Base-by-base conservation (phyloP, 2,888 invertebrate species). In the Thalpophila matura region DNA sequence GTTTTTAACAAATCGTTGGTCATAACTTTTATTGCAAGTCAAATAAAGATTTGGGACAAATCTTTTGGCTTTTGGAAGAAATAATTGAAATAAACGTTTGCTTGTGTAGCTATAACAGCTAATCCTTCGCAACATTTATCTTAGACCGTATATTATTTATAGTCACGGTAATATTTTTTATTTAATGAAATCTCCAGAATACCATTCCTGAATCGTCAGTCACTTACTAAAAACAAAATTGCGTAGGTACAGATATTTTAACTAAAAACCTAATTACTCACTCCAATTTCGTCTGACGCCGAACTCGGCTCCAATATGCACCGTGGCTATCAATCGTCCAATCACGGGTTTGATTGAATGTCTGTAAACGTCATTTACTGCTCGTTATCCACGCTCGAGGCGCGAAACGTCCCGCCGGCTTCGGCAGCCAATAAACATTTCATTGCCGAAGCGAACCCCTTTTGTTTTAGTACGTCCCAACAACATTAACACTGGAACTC, bases 291-390 rank as follows among this genome's bases (percentile, higher is more conserved):
- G 72, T 77, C 66, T 68, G 74, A 61, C 66, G 79, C 68, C 65
- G 68, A 77, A 79, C 78, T 72, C 67, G 71, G 78, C 66, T 83
- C 74, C 73, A 84, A 77, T 79, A 83, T 82, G 79, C 80, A 77
- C 65, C 67, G 74, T 50, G 68, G 75, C 83, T 83, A 85, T 87
- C 83, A 83, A 82, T 84, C 80, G 81, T 84, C 84, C 86, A 87
- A 89, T 91, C 89, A 87, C 71, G 67, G 73, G 75, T 86, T 86
- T 91, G 91, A 91, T 91, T 90, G 89, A 91, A 91, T 85, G 88
- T 86, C 84, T 81, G 87, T 87, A 84, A 88, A 85, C 85, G 86
- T 88, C 88, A 87, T 91, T 92, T 86, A 89, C 82, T 76, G 86
- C 86, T 91, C 90, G 92, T 91, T 91, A 91, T 88, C 86, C 88